A percentile compares a stretch with the other conserved stretches of the same genome.
These are phyloP conservation scores for Margaritifera margaritifera DNA, from an alignment of 2,888 invertebrate genomes.

Conservation along the genomic window DNA sequence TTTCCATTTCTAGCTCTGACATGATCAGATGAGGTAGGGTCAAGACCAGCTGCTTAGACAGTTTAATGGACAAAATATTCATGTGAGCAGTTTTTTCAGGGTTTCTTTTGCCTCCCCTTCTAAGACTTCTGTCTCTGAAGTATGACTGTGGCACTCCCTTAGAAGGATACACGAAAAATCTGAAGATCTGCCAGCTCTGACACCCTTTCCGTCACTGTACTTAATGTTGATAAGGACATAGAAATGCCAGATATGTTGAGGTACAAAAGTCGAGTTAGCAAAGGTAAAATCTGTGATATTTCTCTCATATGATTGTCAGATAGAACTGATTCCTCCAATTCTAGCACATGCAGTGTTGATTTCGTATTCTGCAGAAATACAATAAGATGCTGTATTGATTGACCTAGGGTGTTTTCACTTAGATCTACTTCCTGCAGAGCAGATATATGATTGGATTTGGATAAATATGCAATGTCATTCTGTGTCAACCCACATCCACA, in stretches of 20 bases:
- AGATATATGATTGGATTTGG: constrained; percentile 52
- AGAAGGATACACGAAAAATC: constrained; percentile 39
- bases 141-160: constrained; percentile 35
- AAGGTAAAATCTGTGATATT: constrained; percentile 26
- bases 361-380: constrained; percentile 38
- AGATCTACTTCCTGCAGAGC: constrained; percentile 61
- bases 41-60: too few relatives aligned
- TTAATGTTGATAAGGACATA: constrained; percentile 27
- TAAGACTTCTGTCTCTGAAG: too few relatives aligned
- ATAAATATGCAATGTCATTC: constrained; percentile 58
- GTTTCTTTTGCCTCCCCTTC: too few relatives aligned
- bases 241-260: constrained; percentile 55
- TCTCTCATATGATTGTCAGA: constrained; percentile 38
- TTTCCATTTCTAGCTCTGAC: too few relatives aligned
- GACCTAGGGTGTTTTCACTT: constrained; percentile 60
- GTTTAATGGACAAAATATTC: too few relatives aligned
- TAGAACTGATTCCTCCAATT: constrained; percentile 61
- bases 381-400: constrained; percentile 22
- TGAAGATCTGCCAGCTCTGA: constrained; percentile 31
- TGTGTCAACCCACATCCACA: constrained; percentile 60
- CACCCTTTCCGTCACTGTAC: constrained; percentile 28
- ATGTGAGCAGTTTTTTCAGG: too few relatives aligned
- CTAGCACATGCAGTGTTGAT: constrained; percentile 49
- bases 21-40: too few relatives aligned
- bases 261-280: constrained; percentile 48